phyloP scores from a whole-genome alignment of 2,113 vertebrate genomes.

The Hemiscyllium ocellatum region DNA sequence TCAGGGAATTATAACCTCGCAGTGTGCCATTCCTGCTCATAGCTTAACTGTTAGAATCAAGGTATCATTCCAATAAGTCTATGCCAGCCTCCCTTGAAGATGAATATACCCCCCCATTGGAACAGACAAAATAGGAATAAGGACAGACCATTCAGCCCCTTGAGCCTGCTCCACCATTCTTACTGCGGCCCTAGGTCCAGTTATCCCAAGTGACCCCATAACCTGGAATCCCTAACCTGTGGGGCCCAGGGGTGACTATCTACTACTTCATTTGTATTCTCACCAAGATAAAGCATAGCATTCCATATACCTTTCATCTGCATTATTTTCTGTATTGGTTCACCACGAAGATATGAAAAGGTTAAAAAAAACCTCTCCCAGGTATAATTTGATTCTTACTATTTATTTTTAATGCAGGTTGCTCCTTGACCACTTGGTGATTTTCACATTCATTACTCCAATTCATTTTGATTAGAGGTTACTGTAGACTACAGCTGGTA shows the following conservation, averaged over 20 bases:
- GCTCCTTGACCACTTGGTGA: neutral
- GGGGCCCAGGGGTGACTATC: neutral
- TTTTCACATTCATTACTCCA: neutral
- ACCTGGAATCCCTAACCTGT: neutral
- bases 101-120: no score
- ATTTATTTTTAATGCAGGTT: neutral
- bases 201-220: neutral
- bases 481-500: neutral
- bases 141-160: neutral
- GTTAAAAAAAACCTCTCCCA: no score
- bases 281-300: neutral
- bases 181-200: neutral
- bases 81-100: neutral
- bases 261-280: neutral
- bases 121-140: neutral
- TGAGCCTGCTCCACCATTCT: neutral
- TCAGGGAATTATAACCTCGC: neutral
- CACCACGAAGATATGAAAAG: neutral
- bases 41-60: neutral
- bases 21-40: neutral
- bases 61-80: neutral
- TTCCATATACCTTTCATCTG: neutral
- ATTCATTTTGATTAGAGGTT: neutral
- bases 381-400: neutral
- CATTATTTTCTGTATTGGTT: neutral